These are phyloP conservation scores for Paracentrotus lividus DNA, from an alignment of 53 echinoderm and acorn worm genomes.

Conservation along the genomic window DNA sequence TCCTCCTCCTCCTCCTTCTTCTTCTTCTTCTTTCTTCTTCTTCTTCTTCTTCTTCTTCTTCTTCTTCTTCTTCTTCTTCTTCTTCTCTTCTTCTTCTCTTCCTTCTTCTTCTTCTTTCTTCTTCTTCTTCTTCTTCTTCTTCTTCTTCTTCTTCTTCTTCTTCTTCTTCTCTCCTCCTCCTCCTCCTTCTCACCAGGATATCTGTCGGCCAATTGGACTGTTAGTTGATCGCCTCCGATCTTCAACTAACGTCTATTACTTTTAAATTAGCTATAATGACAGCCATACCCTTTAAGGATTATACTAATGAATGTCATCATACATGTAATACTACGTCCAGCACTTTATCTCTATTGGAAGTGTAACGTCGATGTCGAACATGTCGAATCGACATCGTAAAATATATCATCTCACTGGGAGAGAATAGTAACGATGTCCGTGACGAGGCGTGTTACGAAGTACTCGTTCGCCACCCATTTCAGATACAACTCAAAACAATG, in stretches of 20 bases:
- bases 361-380: constrained; percentile 20
- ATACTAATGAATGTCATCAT: neutral
- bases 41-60: too few species aligned
- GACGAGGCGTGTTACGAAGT: neutral
- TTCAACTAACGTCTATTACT: neutral
- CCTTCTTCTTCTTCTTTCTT: too few species aligned
- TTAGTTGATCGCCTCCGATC: too few species aligned
- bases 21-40: too few species aligned
- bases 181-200: too few species aligned
- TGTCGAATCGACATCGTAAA: neutral
- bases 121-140: too few species aligned
- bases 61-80: too few species aligned
- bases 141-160: too few species aligned
- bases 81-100: too few species aligned
- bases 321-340: neutral
- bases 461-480: neutral
- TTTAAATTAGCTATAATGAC: neutral
- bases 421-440: neutral
- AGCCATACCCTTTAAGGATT: neutral
- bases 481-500: neutral
- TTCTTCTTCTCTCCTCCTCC: too few species aligned
- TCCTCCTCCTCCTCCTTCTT: too few species aligned
- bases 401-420: neutral
- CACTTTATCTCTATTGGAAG: neutral
- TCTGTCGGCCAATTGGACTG: too few species aligned